phyloP scores from a whole-genome alignment of 2,797 vertebrate species.

The Aotus griseimembra region DNA sequence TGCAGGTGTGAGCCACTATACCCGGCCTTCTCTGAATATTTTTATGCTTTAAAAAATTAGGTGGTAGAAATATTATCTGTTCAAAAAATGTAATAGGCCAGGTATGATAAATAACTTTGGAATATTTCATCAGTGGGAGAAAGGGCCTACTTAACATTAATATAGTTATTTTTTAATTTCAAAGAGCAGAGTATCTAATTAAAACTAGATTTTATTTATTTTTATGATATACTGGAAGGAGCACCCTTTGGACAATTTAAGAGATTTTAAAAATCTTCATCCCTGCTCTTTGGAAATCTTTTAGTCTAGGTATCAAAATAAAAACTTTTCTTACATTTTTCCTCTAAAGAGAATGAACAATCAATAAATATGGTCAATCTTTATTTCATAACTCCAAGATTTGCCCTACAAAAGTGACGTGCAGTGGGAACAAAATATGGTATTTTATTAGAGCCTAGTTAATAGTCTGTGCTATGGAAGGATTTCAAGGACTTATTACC shows the following conservation, averaged over 20 bases:
- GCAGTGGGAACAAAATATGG: neutral
- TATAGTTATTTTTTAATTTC: neutral
- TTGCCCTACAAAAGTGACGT: neutral
- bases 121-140: neutral
- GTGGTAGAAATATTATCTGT: neutral
- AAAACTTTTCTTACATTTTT: constrained; percentile 11
- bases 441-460: neutral
- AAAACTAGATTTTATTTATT: neutral
- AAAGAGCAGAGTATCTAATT: neutral
- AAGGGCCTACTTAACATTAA: neutral
- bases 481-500: neutral
- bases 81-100: neutral
- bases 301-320: neutral
- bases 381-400: constrained; percentile 18
- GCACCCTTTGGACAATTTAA: neutral
- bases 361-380: neutral
- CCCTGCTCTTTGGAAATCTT: neutral
- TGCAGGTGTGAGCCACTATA: too few species aligned
- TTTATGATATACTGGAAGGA: neutral
- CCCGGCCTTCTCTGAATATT: neutral
- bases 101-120: neutral
- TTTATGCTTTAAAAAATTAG: neutral
- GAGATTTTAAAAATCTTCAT: neutral
- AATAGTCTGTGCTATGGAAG: neutral
- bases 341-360: neutral